phyloP scores from a whole-genome alignment of 2,113 vertebrate species.

The Cebus imitator region DNA sequence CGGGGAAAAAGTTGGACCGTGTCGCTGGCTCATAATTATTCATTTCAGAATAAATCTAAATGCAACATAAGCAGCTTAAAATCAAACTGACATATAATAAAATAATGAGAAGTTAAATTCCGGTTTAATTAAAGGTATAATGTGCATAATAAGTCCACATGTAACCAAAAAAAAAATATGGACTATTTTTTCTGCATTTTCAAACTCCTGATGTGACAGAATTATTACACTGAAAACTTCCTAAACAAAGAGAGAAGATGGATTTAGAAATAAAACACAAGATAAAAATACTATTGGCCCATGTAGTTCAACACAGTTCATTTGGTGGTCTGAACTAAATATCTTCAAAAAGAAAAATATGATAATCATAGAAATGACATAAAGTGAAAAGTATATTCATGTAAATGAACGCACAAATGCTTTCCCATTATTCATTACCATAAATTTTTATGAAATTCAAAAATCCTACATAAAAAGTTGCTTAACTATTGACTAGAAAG shows the following conservation, averaged over 20 bases:
- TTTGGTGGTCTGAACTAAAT: not conserved
- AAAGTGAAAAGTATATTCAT: not conserved
- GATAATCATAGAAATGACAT: not conserved
- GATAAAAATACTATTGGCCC: not conserved
- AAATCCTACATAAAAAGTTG: not conserved
- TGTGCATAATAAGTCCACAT: conserved; percentile 49
- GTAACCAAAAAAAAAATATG: conserved; percentile 4
- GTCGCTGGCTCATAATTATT: conserved; percentile 47
- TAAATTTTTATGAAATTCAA: not conserved
- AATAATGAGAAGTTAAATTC: conserved; percentile 61
- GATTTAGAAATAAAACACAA: not conserved
- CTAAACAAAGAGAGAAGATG: not conserved
- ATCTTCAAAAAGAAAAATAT: not conserved
- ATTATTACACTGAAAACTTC: not conserved
- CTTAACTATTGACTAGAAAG: not conserved
- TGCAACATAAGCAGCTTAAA: conserved; percentile 61
- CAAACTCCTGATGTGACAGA: not conserved
- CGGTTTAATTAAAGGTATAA: conserved; percentile 58
- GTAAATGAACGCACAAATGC: not conserved
- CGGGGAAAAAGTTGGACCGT: not conserved
- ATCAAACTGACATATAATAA: conserved; percentile 62
- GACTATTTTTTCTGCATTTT: conserved; percentile 7
- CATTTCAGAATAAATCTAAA: conserved; percentile 60
- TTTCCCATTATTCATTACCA: not conserved
- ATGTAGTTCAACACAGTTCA: not conserved